Percentiles rank a stretch among this genome's conserved stretches.
Conservation (phyloP, 2,113 vertebrate genomes). For the Peromyscus polionotus region DNA sequence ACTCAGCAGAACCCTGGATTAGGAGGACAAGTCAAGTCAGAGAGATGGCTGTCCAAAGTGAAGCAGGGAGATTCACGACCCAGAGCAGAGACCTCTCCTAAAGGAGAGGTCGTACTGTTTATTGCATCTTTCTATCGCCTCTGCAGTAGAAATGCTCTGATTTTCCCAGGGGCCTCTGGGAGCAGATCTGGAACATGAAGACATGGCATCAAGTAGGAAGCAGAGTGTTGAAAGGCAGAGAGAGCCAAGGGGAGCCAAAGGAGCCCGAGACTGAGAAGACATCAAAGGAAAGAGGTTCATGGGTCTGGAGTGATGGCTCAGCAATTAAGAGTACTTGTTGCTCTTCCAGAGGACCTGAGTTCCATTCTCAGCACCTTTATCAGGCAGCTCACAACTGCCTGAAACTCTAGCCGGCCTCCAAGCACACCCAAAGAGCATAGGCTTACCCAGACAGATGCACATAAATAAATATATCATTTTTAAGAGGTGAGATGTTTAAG, state of each 20-base stretch:
- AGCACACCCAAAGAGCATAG: neutral
- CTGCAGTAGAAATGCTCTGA: slow-evolving; percentile 25
- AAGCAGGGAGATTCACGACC: slow-evolving; percentile 42
- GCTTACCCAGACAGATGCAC: neutral
- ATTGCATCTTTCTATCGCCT: slow-evolving; percentile 35
- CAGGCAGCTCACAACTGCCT: neutral
- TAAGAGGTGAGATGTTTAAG: neutral
- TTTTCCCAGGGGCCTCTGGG: slow-evolving; percentile 27
- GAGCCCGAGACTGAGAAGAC: neutral
- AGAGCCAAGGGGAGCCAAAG: slow-evolving; percentile 9
- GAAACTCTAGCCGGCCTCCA: neutral
- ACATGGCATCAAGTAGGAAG: slow-evolving; percentile 40
- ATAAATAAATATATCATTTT: neutral
- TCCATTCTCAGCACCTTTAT: neutral
- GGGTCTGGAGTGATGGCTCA: neutral
- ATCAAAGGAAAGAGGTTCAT: neutral
- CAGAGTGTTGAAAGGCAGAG: neutral
- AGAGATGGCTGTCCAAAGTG: slow-evolving; percentile 41
- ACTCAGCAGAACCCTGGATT: neutral
- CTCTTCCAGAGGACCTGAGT: neutral
- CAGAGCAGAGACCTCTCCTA: slow-evolving; percentile 24
- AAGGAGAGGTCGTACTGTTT: slow-evolving; percentile 52
- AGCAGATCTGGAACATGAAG: slow-evolving; percentile 49
- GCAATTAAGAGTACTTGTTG: neutral
- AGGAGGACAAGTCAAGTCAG: neutral